Evolutionary conservation across 1,140 invertebrate species (phyloP).

Genomic region (Papilio polytes): DNA sequence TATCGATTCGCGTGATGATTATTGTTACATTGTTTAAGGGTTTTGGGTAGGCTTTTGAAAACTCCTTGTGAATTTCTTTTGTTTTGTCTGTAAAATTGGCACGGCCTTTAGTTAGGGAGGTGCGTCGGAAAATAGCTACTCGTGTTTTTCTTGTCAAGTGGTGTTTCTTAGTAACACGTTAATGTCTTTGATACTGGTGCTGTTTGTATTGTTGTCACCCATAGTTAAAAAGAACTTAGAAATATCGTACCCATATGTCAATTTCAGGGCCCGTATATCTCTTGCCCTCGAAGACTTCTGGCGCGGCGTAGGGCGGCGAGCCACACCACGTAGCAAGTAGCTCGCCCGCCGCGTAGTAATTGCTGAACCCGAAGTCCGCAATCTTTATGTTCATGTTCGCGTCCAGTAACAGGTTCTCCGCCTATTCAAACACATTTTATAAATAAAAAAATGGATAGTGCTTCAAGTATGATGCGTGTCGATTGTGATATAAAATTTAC

Average conservation of each 20-base stretch:
- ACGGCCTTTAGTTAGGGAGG: too few species aligned
- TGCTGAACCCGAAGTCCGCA: slow-evolving; percentile 98
- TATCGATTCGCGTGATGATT: too few species aligned
- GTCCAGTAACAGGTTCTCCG: slow-evolving; percentile 98
- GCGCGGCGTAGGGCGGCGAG: slow-evolving; percentile 98
- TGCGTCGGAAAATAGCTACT: too few species aligned
- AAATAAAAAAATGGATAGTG: not conserved
- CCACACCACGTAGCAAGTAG: slow-evolving; percentile 97
- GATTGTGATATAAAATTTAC: not conserved
- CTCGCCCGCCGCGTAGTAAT: slow-evolving; percentile 93
- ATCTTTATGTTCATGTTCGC: slow-evolving; percentile 98
- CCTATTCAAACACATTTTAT: slow-evolving; percentile 77
- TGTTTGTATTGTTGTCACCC: not conserved
- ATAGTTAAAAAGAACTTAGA: slow-evolving; percentile 11
- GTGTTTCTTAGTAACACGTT: too few species aligned
- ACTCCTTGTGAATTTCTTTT: too few species aligned
- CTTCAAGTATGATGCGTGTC: not conserved
- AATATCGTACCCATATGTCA: slow-evolving; percentile 95
- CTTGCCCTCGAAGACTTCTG: slow-evolving; percentile 98
- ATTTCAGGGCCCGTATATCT: slow-evolving; percentile 98
- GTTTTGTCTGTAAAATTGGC: too few species aligned
- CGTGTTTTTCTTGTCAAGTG: too few species aligned
- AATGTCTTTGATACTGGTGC: too few species aligned
- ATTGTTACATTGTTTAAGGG: too few species aligned
- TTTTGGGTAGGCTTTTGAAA: too few species aligned